Evolutionary conservation across 2,888 invertebrate species (phyloP).

Genomic region (Andrena flavipes): DNA sequence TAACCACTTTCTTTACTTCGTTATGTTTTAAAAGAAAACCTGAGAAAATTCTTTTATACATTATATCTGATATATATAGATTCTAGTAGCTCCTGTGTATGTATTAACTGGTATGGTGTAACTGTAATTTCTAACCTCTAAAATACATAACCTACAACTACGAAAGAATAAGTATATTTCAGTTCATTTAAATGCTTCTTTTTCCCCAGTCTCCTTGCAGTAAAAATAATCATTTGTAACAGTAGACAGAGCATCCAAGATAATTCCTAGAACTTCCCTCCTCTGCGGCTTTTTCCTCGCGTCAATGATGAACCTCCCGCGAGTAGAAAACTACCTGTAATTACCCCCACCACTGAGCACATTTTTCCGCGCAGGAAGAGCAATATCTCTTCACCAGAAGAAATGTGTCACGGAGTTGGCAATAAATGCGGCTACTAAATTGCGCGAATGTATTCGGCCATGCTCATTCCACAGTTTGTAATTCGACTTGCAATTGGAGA

Average conservation of each 20-base stretch:
- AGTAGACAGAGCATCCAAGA: slow-evolving; percentile 24
- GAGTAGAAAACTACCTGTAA: slow-evolving; percentile 43
- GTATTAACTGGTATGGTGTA: too few species aligned
- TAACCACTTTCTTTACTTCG: too few species aligned
- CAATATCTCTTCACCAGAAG: slow-evolving; percentile 26
- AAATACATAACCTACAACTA: too few species aligned
- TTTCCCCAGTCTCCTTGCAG: background rate
- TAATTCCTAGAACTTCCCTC: slow-evolving; percentile 36
- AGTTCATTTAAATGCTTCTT: background rate
- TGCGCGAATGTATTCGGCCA: background rate
- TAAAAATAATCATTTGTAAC: slow-evolving; percentile 36
- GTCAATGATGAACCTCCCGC: slow-evolving; percentile 35
- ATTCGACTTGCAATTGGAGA: background rate
- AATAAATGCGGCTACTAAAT: slow-evolving; percentile 22
- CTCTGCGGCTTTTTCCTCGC: slow-evolving; percentile 18
- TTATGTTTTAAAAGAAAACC: too few species aligned
- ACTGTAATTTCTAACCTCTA: too few species aligned
- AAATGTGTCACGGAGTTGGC: background rate
- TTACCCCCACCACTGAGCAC: slow-evolving; percentile 17
- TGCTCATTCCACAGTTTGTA: background rate
- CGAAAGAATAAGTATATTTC: too few species aligned
- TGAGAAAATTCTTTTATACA: too few species aligned
- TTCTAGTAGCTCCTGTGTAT: too few species aligned
- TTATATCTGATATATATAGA: too few species aligned
- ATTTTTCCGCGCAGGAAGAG: slow-evolving; percentile 26